Percentiles rank a stretch among this genome's conserved stretches.
These are phyloP conservation scores for Cheumatopsyche charites DNA, from an alignment of 1,140 invertebrate genomes.

Conservation along the genomic window DNA sequence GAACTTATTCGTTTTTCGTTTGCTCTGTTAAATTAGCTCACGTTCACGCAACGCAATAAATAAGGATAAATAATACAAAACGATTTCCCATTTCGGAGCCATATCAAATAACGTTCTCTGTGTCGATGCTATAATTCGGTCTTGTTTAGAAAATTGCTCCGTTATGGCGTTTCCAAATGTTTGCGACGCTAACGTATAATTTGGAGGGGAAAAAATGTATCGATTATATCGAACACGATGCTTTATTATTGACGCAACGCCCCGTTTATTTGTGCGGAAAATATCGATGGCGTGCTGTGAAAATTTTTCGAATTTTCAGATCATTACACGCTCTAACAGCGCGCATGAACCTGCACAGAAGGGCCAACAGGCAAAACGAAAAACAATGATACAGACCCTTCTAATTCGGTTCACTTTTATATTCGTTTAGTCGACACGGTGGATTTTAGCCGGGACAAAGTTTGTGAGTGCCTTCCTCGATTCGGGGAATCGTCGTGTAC, in stretches of 20 bases:
- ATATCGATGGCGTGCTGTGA: no score
- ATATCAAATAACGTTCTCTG: slow-evolving; percentile 39
- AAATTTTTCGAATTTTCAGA: no score
- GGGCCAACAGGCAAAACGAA: background rate
- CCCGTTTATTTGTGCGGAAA: no score
- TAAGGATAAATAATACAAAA: slow-evolving; percentile 39
- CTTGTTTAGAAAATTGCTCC: slow-evolving; percentile 34
- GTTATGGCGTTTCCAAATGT: slow-evolving; percentile 21
- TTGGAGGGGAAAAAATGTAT: no score
- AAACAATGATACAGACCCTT: background rate
- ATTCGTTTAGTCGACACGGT: slow-evolving; percentile 8
- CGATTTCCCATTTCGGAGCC: slow-evolving; percentile 35
- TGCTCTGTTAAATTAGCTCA: slow-evolving; percentile 30
- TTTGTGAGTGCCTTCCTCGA: slow-evolving; percentile 32
- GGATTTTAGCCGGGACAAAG: slow-evolving; percentile 16
- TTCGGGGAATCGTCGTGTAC: slow-evolving; percentile 26
- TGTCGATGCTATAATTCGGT: slow-evolving; percentile 32
- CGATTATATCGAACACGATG: no score
- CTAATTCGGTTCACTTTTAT: slow-evolving; percentile 23
- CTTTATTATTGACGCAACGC: no score
- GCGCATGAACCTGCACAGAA: background rate
- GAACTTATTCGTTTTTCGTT: slow-evolving; percentile 12
- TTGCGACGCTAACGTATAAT: background rate
- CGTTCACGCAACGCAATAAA: slow-evolving; percentile 39
- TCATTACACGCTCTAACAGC: no score